A percentile compares a stretch with the other conserved stretches of the same genome.
Evolutionary conservation across 2,113 vertebrate genomes (phyloP).

Genomic region (Crotalus horridus): DNA sequence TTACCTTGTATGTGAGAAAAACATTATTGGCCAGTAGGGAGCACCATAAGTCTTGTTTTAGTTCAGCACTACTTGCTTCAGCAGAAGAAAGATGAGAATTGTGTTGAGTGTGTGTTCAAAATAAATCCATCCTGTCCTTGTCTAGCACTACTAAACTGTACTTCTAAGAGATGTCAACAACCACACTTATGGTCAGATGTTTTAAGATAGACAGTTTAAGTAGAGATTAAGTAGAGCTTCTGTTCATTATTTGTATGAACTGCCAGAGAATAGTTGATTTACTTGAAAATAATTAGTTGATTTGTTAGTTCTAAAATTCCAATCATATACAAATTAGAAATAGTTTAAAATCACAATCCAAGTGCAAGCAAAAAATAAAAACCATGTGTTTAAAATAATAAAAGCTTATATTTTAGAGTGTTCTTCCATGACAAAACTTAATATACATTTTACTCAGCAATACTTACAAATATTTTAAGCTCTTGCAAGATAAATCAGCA

Average conservation of each 20-base stretch:
- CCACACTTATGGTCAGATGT: background rate
- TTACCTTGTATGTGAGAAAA: background rate
- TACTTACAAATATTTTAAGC: background rate
- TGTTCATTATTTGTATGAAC: background rate
- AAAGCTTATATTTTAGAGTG: background rate
- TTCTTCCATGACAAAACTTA: background rate
- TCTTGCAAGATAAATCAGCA: background rate
- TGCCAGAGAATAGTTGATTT: too few relatives aligned
- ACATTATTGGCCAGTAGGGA: slow-evolving; percentile 44
- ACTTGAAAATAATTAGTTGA: too few relatives aligned
- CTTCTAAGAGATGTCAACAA: background rate
- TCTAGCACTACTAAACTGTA: background rate
- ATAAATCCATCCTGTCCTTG: background rate
- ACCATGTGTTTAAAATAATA: background rate
- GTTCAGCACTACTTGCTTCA: background rate
- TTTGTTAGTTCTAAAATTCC: background rate
- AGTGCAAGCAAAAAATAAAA: background rate
- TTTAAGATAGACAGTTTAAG: background rate
- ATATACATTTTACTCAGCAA: background rate
- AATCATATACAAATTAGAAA: background rate
- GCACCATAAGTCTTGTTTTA: slow-evolving; percentile 45
- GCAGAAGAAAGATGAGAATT: background rate
- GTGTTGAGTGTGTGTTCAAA: background rate
- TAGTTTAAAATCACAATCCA: background rate
- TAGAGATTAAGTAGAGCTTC: background rate